Evolutionary conservation across 1,140 invertebrate genomes (phyloP).

Genomic region (Listronotus bonariensis): DNA sequence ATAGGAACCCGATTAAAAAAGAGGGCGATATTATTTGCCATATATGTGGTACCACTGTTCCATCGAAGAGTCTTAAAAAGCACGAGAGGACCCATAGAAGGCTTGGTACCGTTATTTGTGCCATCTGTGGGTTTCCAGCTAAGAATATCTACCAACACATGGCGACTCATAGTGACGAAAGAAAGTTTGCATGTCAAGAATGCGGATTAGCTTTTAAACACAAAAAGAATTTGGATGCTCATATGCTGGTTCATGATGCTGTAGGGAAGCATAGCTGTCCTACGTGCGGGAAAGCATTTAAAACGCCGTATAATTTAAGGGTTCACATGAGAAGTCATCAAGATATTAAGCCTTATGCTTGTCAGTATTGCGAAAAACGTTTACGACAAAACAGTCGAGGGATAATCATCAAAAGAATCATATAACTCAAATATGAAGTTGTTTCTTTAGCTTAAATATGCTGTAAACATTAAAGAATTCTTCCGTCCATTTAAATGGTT

Average conservation of each 20-base stretch:
- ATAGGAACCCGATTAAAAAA: neutral
- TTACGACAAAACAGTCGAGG: conserved; percentile 50
- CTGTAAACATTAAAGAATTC: too few relatives aligned
- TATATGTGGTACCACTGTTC: conserved; percentile 16
- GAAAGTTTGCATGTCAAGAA: conserved; percentile 34
- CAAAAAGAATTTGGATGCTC: conserved; percentile 47
- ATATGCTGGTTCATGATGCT: conserved; percentile 71
- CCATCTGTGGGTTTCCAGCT: conserved; percentile 20
- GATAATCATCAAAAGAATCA: conserved; percentile 52
- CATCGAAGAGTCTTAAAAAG: conserved; percentile 8
- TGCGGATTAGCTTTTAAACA: conserved; percentile 45
- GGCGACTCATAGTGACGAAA: conserved; percentile 25
- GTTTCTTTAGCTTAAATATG: too few relatives aligned
- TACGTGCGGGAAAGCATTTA: conserved; percentile 61
- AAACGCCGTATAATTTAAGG: conserved; percentile 60
- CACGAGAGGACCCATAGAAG: conserved; percentile 28
- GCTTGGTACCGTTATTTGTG: conserved; percentile 7
- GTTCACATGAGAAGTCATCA: conserved; percentile 58
- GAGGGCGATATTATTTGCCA: conserved; percentile 9
- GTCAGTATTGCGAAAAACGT: too few relatives aligned
- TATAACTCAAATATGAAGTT: too few relatives aligned
- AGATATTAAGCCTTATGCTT: conserved; percentile 57
- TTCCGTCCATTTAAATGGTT: too few relatives aligned
- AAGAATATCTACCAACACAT: conserved; percentile 29
- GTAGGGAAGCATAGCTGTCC: conserved; percentile 57